Evolutionary conservation across 2,888 invertebrate genomes (phyloP).

Genomic region (Nephrocerus scutellatus): DNA sequence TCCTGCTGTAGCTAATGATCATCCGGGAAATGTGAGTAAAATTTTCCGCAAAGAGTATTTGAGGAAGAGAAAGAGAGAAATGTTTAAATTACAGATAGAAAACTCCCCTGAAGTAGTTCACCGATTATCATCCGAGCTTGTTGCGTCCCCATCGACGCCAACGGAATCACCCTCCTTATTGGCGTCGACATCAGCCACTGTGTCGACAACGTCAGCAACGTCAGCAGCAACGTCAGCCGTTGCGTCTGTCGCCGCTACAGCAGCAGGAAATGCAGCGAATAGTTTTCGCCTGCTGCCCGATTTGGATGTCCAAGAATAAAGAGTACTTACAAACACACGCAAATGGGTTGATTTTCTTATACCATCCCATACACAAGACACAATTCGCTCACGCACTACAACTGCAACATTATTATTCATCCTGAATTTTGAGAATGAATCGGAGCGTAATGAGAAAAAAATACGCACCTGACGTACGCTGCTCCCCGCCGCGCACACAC

Average conservation of each 20-base stretch:
- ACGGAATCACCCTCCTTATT: background rate
- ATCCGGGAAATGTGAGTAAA: no score
- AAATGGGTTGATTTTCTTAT: no score
- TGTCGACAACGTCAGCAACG: slow-evolving; percentile 24
- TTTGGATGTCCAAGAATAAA: slow-evolving; percentile 28
- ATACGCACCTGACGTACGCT: no score
- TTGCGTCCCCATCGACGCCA: slow-evolving; percentile 6
- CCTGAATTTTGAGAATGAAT: no score
- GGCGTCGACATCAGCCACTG: no score
- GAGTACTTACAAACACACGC: slow-evolving; percentile 19
- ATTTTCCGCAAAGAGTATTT: no score
- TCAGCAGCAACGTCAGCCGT: slow-evolving; percentile 29
- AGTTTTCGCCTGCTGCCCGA: slow-evolving; percentile 35
- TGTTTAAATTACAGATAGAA: slow-evolving; percentile 15
- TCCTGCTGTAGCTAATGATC: slow-evolving; percentile 17
- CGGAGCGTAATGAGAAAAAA: no score
- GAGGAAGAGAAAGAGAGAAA: slow-evolving; percentile 17
- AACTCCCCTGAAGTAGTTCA: slow-evolving; percentile 10
- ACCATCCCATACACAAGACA: background rate
- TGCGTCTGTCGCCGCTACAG: slow-evolving; percentile 36
- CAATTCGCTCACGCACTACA: no score
- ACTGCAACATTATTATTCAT: no score
- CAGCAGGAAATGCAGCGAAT: slow-evolving; percentile 37
- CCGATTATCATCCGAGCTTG: slow-evolving; percentile 18
- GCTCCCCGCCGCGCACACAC: no score